Evolutionary conservation across 2,888 invertebrate genomes (phyloP).

Genomic region (Patella depressa): DNA sequence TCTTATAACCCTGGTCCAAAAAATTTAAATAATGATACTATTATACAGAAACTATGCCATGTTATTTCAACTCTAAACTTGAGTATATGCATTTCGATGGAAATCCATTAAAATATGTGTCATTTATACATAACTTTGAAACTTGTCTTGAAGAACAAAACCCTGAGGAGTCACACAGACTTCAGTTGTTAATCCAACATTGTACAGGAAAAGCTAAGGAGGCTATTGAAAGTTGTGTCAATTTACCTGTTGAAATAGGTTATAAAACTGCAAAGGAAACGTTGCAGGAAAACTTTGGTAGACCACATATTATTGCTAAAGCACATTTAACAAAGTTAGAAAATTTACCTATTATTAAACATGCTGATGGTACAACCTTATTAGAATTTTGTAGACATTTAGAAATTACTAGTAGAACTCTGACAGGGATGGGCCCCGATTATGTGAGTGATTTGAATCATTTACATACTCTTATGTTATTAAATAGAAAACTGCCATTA

Average conservation of each 20-base stretch:
- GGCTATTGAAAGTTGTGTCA: constrained; percentile 4
- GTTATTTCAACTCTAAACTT: background rate
- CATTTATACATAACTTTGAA: background rate
- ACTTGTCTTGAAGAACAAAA: background rate
- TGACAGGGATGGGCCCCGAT: background rate
- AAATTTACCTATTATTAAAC: constrained; percentile 1
- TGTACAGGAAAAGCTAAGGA: background rate
- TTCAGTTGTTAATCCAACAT: background rate
- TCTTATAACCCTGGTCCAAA: background rate
- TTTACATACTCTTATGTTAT: background rate
- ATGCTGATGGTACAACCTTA: background rate
- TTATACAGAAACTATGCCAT: background rate
- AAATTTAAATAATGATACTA: background rate
- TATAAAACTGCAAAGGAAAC: background rate
- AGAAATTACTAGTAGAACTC: background rate
- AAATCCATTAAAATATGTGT: background rate
- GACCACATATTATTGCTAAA: background rate
- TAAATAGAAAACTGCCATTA: background rate
- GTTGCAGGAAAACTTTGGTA: background rate
- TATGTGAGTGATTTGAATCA: background rate
- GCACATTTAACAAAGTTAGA: background rate
- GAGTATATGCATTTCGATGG: background rate
- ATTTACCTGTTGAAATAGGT: background rate
- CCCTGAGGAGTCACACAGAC: background rate
- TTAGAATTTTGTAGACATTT: background rate